Base-by-base conservation (phyloP, 1,140 invertebrate species). In the Octopus sinensis region DNA sequence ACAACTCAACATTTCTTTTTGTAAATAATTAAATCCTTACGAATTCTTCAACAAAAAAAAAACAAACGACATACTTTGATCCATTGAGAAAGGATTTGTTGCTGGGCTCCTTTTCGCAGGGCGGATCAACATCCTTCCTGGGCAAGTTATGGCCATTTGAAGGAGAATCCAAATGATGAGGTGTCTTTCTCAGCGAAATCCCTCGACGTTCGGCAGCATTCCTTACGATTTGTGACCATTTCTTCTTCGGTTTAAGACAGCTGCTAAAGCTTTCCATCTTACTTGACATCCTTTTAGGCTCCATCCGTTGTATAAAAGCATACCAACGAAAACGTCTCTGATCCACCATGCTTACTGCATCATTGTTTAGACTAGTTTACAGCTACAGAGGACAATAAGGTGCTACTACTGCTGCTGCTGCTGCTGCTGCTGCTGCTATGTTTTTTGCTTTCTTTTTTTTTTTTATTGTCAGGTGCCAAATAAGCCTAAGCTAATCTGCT, bases 311-410 rank as follows among this genome's bases (percentile, higher is more conserved):
- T 5, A 73, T 73, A 73, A n/a, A 73, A 17, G 17, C 68, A 73
- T 73, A 73, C 68, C 68, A 73, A 73, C 68, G 68, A 7, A 73
- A 17, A 73, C 30, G 68, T 73, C 30, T 73, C 30, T 73, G 68
- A n/a, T 73, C 68, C 30, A 73, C 68, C 68, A 73, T 73, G 68
- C 30, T 73, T 73, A 73, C 30, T 6, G 68, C 0, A 73, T 13
- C 17, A 13, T 73, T 73, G 30, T 13, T 73, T 73, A n/a, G 68
- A 6, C 68, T 73, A 73, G 17, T 73, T 73, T 13, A 73, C 30
- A 73, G 68, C 68, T 17, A 43, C 30, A 43, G 68, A 73, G 17
- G 68, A 73, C 68, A 73, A 73, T n/a, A 73, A 73, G 17, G 30
- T 73, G 68, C 68, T 6, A 73, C 68, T 71, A 13, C 68, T 62